Percentiles rank a stretch among this genome's conserved stretches.
These are phyloP conservation scores for Nematolebias whitei DNA, from an alignment of 2,113 vertebrate species.

Conservation along the genomic window DNA sequence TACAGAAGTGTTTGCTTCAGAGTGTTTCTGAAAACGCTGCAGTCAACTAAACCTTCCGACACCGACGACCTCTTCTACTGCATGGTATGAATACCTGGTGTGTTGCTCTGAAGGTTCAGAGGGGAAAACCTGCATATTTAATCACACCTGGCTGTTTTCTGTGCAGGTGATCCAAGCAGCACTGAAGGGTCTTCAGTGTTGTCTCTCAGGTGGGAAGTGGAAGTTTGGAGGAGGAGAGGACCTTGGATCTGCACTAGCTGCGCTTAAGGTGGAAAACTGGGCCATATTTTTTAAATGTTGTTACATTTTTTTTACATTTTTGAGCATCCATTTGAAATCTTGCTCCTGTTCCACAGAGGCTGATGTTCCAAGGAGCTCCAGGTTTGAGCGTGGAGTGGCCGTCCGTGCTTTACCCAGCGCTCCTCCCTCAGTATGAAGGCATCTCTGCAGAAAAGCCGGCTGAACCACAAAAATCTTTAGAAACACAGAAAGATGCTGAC, in stretches of 20 bases:
- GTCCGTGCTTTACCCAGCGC: conserved; percentile 86
- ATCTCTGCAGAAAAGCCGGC: conserved; percentile 68
- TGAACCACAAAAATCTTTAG: conserved; percentile 74
- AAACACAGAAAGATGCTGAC: conserved; percentile 62
- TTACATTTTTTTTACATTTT: not conserved
- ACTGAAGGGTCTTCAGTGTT: conserved; percentile 90
- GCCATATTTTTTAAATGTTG: not conserved
- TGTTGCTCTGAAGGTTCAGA: not conserved
- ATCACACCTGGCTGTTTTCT: not conserved
- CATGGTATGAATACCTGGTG: conserved; percentile 74
- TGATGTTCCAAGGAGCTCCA: conserved; percentile 93
- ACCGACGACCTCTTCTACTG: conserved; percentile 90
- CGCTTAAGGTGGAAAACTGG: conserved; percentile 85
- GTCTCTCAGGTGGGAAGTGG: conserved; percentile 90
- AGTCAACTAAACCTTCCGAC: conserved; percentile 81
- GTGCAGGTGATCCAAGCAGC: conserved; percentile 89
- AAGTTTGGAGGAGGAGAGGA: conserved; percentile 85
- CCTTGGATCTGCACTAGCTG: conserved; percentile 89
- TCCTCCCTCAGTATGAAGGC: conserved; percentile 90
- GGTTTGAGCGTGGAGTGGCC: conserved; percentile 91
- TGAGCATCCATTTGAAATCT: conserved; percentile 5
- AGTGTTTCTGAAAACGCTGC: conserved; percentile 86
- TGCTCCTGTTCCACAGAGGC: conserved; percentile 80
- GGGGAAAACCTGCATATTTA: not conserved
- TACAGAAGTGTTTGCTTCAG: conserved; percentile 87